Evolutionary conservation across 1,140 invertebrate genomes (phyloP).

Genomic region (Diorhabda elongata): DNA sequence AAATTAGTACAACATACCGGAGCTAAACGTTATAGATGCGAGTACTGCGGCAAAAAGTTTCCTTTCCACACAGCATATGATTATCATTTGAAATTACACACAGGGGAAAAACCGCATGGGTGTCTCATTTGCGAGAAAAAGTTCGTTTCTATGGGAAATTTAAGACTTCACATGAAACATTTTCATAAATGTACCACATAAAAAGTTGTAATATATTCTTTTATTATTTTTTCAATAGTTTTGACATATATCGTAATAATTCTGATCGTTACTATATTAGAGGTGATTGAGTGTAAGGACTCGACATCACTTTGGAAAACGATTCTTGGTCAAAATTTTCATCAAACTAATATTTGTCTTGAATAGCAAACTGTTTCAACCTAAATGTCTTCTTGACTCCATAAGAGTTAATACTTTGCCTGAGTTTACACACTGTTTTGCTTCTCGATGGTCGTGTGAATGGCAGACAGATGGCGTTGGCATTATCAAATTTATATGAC

Average conservation of each 20-base stretch:
- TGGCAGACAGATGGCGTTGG: too few species aligned
- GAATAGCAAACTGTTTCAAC: too few species aligned
- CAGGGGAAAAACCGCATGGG: conserved; percentile 49
- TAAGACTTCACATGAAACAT: not conserved
- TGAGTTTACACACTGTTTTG: too few species aligned
- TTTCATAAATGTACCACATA: not conserved
- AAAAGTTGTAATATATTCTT: not conserved
- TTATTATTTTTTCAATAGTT: not conserved
- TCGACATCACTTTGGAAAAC: too few species aligned
- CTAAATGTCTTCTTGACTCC: too few species aligned
- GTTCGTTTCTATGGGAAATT: conserved; percentile 6
- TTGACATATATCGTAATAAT: not conserved
- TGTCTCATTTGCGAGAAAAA: conserved; percentile 43
- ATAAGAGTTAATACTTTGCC: too few species aligned
- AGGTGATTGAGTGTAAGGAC: too few species aligned
- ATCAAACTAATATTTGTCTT: too few species aligned
- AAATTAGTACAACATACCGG: conserved; percentile 20
- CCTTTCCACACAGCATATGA: conserved; percentile 55
- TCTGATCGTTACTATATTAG: not conserved
- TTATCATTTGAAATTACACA: conserved; percentile 54
- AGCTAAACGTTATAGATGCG: conserved; percentile 21
- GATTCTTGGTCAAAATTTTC: too few species aligned
- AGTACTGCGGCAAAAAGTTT: conserved; percentile 18
- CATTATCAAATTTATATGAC: too few species aligned
- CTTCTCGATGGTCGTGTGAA: too few species aligned